These are phyloP conservation scores for Caenorhabditis elegans DNA, from an alignment of 1,140 invertebrate genomes.

Conservation along the genomic window WBcel235 BX284606.5:15167001-15167500, in stretches of 20 bases:
- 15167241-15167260: background rate
- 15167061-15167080: background rate
- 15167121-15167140: background rate
- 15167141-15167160: constrained; percentile 5
- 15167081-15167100: background rate
- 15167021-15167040: too few relatives aligned
- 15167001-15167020: too few relatives aligned
- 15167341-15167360: too few relatives aligned
- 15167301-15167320: too few relatives aligned
- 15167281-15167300: background rate
- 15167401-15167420: too few relatives aligned
- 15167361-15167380: too few relatives aligned
- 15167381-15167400: too few relatives aligned
- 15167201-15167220: background rate
- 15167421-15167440: too few relatives aligned
- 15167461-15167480: too few relatives aligned
- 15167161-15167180: background rate
- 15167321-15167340: too few relatives aligned
- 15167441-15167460: too few relatives aligned
- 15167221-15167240: background rate
- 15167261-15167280: background rate
- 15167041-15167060: background rate
- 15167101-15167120: background rate
- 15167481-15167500: too few relatives aligned
- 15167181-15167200: background rate